phyloP scores from a whole-genome alignment of 2,113 vertebrate genomes.

The Perognathus longimembris region DNA sequence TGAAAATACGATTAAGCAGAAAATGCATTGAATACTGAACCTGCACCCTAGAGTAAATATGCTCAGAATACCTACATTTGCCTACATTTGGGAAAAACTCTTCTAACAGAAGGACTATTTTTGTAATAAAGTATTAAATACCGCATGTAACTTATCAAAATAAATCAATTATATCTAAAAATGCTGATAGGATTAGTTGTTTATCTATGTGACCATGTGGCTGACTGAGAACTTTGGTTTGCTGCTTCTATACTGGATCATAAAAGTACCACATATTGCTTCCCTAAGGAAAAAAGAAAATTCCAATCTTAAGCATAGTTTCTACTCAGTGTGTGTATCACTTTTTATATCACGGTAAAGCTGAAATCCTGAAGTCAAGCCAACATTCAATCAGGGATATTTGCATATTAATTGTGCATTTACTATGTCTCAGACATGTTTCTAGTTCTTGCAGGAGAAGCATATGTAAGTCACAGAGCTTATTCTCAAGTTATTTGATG shows the following conservation, averaged over 20 bases:
- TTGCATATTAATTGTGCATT: background rate
- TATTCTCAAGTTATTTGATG: background rate
- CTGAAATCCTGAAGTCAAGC: background rate
- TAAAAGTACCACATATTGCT: background rate
- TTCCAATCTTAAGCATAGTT: background rate
- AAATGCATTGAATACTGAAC: background rate
- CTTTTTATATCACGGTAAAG: background rate
- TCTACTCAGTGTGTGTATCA: background rate
- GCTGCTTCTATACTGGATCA: too few relatives aligned
- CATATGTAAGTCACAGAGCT: background rate
- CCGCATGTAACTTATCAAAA: background rate
- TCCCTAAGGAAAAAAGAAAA: background rate
- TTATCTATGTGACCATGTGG: background rate
- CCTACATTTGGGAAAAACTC: background rate
- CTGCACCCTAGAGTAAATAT: background rate
- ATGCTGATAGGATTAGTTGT: background rate
- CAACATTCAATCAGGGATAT: background rate
- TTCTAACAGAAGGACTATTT: background rate
- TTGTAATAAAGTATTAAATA: background rate
- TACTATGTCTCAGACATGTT: background rate
- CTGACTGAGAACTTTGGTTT: background rate
- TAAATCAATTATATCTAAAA: background rate
- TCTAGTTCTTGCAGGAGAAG: background rate
- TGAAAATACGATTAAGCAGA: background rate
- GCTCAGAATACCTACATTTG: background rate